Percentiles rank a stretch among this genome's conserved stretches.
phyloP scores from a whole-genome alignment of 2,888 invertebrate genomes.

The Polydrusus tereticollis region DNA sequence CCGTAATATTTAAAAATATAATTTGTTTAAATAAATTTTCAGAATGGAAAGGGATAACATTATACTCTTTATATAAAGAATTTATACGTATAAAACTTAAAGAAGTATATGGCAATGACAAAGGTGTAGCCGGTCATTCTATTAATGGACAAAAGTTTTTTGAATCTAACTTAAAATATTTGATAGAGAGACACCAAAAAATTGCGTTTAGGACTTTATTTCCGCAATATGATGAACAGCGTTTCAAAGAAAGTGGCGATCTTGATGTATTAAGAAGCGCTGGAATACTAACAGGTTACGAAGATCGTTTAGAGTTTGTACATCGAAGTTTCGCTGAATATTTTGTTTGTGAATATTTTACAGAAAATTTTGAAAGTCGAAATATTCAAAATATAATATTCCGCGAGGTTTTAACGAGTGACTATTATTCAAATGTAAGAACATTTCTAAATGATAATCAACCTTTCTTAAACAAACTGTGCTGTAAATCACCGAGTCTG shows the following conservation, averaged over 20 bases:
- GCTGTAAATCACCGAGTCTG: not conserved
- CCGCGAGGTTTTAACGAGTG: not conserved
- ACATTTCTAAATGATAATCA: not conserved
- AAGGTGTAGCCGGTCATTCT: not conserved
- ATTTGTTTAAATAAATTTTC: not conserved
- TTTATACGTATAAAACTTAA: not conserved
- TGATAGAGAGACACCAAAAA: not conserved
- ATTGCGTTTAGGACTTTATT: not conserved
- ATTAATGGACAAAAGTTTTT: not conserved
- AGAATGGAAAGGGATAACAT: not conserved
- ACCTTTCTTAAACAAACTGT: not conserved
- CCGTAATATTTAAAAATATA: constrained; percentile 25
- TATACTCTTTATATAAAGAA: not conserved
- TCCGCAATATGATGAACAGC: not conserved
- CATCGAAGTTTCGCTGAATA: not conserved
- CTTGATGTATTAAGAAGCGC: not conserved
- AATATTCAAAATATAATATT: not conserved
- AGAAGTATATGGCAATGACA: not conserved
- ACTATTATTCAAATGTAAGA: not conserved
- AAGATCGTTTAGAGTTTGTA: not conserved
- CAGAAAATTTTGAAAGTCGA: not conserved
- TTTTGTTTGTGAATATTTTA: not conserved
- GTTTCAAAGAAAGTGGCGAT: not conserved
- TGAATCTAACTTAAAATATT: not conserved
- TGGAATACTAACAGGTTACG: not conserved